Conservation (phyloP, 2,888 invertebrate genomes). For the Branchipolynoe longqiensis region DNA sequence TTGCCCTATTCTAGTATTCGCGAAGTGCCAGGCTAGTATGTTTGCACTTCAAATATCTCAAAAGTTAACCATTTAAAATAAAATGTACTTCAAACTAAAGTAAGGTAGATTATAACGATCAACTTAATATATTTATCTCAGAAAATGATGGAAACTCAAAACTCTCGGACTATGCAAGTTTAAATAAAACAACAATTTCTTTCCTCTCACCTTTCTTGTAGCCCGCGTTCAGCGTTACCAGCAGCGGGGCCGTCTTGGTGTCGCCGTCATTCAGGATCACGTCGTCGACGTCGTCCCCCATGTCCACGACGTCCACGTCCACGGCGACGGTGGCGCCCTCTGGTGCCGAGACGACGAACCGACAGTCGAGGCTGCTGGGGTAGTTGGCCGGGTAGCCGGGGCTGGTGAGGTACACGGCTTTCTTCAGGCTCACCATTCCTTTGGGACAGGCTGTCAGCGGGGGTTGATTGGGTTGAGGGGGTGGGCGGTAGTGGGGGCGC, state of each 20-base stretch:
- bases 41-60: too few relatives aligned
- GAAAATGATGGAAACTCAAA: background rate
- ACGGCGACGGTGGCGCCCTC: background rate
- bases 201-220: conserved; percentile 19
- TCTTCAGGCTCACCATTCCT: background rate
- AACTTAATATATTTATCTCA: too few relatives aligned
- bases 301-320: background rate
- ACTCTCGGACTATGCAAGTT: background rate
- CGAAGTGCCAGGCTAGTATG: too few relatives aligned
- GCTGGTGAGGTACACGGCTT: background rate
- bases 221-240: background rate
- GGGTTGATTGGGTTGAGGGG: too few relatives aligned
- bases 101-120: too few relatives aligned
- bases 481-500: too few relatives aligned
- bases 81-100: too few relatives aligned
- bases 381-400: conserved; percentile 49
- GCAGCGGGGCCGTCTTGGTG: background rate
- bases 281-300: conserved; percentile 3
- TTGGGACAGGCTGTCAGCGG: background rate
- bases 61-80: too few relatives aligned
- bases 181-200: background rate
- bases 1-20: too few relatives aligned
- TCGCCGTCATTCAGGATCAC: conserved; percentile 19
- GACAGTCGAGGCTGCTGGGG: conserved; percentile 49
- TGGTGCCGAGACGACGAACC: conserved; percentile 41